Evolutionary conservation across 2,113 vertebrate species (phyloP).

Genomic region (Dryoscopus gambensis): DNA sequence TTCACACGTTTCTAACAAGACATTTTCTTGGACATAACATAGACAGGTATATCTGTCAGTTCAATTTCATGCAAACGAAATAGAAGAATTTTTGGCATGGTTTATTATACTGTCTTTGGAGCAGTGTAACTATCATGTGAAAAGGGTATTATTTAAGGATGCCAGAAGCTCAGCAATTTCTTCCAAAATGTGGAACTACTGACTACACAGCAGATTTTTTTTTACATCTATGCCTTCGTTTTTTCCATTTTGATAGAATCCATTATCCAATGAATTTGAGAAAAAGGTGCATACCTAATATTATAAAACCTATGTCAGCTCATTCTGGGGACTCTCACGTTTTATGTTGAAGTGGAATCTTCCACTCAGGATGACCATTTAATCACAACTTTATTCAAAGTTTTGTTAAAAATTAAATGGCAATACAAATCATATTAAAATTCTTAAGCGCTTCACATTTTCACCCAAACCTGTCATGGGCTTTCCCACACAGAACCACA

Average conservation of each 20-base stretch:
- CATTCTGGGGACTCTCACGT: background rate
- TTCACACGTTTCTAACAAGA: conserved; percentile 76
- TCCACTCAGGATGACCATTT: conserved; percentile 37
- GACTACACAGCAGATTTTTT: conserved; percentile 49
- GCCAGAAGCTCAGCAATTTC: conserved; percentile 60
- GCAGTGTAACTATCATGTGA: conserved; percentile 65
- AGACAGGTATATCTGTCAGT: conserved; percentile 77
- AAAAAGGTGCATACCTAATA: background rate
- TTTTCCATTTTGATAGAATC: conserved; percentile 51
- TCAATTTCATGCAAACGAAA: conserved; percentile 73
- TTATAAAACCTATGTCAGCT: conserved; percentile 8
- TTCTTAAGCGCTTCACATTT: conserved; percentile 56
- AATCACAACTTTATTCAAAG: conserved; percentile 62
- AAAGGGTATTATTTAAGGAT: conserved; percentile 67
- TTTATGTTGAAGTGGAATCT: conserved; percentile 42
- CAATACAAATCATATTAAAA: conserved; percentile 66
- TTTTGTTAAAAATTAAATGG: conserved; percentile 74
- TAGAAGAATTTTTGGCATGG: conserved; percentile 70
- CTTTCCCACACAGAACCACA: conserved; percentile 64
- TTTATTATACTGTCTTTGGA: conserved; percentile 65
- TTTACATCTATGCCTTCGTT: conserved; percentile 31
- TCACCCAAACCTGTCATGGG: conserved; percentile 52
- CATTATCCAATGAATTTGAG: conserved; percentile 27
- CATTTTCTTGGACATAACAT: conserved; percentile 72
- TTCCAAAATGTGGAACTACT: conserved; percentile 66